Percentiles rank a stretch among this genome's conserved stretches.
Evolutionary conservation across 2,113 vertebrate genomes (phyloP).

Genomic region (Heloderma charlesbogerti): DNA sequence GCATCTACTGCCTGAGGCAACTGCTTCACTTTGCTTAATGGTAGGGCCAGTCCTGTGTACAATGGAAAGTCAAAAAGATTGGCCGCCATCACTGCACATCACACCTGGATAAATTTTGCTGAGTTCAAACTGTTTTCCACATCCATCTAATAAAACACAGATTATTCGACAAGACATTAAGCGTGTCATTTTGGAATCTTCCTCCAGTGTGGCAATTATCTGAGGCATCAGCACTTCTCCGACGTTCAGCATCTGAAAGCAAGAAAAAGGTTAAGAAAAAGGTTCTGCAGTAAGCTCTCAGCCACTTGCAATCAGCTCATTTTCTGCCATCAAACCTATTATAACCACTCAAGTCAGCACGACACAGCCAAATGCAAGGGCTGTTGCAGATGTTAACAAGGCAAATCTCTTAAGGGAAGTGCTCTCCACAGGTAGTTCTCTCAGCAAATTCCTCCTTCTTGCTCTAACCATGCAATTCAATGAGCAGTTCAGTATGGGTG

Average conservation of each 20-base stretch:
- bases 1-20: no score
- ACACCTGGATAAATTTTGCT: slow-evolving; percentile 90
- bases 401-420: background rate
- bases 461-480: no score
- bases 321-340: background rate
- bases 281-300: background rate
- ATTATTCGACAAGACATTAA: slow-evolving; percentile 86
- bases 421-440: background rate
- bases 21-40: no score
- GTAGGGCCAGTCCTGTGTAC: no score
- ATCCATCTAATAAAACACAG: slow-evolving; percentile 71
- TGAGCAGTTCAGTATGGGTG: background rate
- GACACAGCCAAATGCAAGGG: background rate
- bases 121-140: slow-evolving; percentile 73
- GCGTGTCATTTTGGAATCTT: slow-evolving; percentile 87
- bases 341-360: background rate
- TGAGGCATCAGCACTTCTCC: slow-evolving; percentile 77
- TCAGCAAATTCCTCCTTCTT: background rate
- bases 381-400: background rate
- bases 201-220: slow-evolving; percentile 86
- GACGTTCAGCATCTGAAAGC: slow-evolving; percentile 78
- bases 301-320: background rate
- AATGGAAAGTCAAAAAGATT: background rate
- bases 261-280: background rate
- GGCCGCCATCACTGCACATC: background rate